Evolutionary conservation across 2,113 vertebrate genomes (phyloP), one percentile per base, ranked within the genome.

Genomic region (Australoheros scitulus): DNA sequence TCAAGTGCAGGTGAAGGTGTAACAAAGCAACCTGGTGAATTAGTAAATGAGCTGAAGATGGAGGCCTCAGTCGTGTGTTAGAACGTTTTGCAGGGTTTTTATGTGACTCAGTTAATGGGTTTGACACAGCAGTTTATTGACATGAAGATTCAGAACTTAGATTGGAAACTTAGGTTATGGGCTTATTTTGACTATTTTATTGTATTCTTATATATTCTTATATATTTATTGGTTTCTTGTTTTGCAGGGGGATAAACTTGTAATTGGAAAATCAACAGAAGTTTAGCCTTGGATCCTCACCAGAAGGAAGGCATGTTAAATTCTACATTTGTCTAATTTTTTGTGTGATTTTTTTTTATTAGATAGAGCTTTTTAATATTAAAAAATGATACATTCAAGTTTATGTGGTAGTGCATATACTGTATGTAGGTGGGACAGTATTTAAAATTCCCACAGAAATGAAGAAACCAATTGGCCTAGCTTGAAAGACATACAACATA

Each of bases 251-350:
- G 83, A 92, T 77, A 87, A 77, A 36, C 64, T 92, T 36, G 47
- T 84, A n/a, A 87, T 91, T 1, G 79, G 92, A 61, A 95, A 93
- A 92, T 94, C 94, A 32, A 95, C 94, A 52, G 90, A 94, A 78
- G 94, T 95, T 61, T 95, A 86, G 91, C 17, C 11, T 34, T 64
- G 55, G 56, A 80, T 85, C 38, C 2, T 11, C 10, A 41, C 34
- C 43, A 38, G 24, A 34, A 79, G 91, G 87, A 50, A 26, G 1
- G 55, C 43, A 72, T 18, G 65, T 52, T 52, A 20, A 72, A 72
- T 32, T 47, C 8, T 29, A 9, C 52, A 47, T 74, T 58, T 13
- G 59, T 2, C 17, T 29, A 3, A 20, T 79, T 9, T 17, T 58
- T 4, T 3, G 3, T 26, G 14, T 13, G 24, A 26, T 26, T 26